Conservation (phyloP, 2,113 vertebrate genomes). For the Hemichromis elongatus region DNA sequence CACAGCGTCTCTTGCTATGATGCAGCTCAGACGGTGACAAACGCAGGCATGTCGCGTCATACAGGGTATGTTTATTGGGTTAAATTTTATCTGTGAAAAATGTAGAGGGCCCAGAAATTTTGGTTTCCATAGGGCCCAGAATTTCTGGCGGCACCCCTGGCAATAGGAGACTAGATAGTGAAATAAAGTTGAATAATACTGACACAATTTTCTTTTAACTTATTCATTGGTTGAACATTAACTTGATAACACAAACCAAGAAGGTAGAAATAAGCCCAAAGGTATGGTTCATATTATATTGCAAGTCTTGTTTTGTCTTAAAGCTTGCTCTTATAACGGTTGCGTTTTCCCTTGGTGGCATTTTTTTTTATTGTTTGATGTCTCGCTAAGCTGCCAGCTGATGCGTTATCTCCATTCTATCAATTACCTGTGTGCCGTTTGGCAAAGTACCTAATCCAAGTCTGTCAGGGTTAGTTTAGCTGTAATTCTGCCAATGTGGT, state of each 20-base stretch:
- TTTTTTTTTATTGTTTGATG: background rate
- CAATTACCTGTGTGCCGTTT: slow-evolving; percentile 48
- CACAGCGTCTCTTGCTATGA: too few species aligned
- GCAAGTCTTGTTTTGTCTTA: background rate
- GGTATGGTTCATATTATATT: background rate
- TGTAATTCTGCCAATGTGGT: slow-evolving; percentile 33
- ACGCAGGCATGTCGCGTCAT: too few species aligned
- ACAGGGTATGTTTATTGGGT: too few species aligned
- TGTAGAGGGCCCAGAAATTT: too few species aligned
- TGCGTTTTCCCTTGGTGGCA: background rate
- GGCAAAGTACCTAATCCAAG: slow-evolving; percentile 56
- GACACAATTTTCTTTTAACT: background rate
- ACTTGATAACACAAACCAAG: background rate
- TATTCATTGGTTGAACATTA: background rate
- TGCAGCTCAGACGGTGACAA: too few species aligned
- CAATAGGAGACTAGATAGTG: background rate
- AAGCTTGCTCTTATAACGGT: background rate
- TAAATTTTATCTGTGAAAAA: too few species aligned
- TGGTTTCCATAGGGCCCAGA: too few species aligned
- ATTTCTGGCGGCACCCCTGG: too few species aligned
- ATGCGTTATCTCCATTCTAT: slow-evolving; percentile 34
- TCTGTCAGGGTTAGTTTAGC: slow-evolving; percentile 56
- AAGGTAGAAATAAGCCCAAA: background rate
- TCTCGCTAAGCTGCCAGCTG: background rate
- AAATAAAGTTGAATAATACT: background rate